These are phyloP conservation scores for Spondyliosoma cantharus DNA, from an alignment of 2,797 vertebrate species.

Conservation along the genomic window DNA sequence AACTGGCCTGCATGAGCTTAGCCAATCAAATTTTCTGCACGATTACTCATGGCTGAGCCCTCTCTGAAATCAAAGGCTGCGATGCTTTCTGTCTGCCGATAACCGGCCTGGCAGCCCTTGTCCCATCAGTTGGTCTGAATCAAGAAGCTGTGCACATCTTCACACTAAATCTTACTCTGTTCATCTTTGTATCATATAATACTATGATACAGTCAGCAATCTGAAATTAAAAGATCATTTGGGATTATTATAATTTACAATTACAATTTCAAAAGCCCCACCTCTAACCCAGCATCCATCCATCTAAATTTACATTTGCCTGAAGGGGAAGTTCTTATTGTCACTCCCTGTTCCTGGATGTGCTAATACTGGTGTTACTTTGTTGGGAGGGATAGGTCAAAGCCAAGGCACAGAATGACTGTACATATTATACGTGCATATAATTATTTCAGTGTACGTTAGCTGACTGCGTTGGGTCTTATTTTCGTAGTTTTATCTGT, in stretches of 20 bases:
- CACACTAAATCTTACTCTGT: background rate
- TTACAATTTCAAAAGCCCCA: conserved; percentile 1
- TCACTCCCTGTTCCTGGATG: background rate
- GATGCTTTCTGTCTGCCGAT: conserved; percentile 8
- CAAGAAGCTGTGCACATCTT: background rate
- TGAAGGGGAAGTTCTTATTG: background rate
- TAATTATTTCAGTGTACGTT: background rate
- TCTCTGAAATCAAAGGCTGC: conserved; percentile 45
- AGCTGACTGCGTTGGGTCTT: background rate
- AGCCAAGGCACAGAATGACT: background rate
- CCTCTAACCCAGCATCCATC: background rate
- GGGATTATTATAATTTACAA: background rate
- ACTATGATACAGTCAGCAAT: background rate
- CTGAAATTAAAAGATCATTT: background rate
- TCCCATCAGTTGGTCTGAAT: background rate
- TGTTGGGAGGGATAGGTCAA: background rate
- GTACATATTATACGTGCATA: background rate
- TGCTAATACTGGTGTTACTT: no score
- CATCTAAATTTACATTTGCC: background rate
- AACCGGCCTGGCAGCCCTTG: background rate
- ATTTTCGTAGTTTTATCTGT: background rate
- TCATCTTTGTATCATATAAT: background rate
- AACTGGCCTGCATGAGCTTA: conserved; percentile 41
- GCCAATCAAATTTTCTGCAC: conserved; percentile 65
- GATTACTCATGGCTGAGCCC: conserved; percentile 54